These are phyloP conservation scores for Solea senegalensis DNA, from an alignment of 2,113 vertebrate genomes.

Conservation along the genomic window DNA sequence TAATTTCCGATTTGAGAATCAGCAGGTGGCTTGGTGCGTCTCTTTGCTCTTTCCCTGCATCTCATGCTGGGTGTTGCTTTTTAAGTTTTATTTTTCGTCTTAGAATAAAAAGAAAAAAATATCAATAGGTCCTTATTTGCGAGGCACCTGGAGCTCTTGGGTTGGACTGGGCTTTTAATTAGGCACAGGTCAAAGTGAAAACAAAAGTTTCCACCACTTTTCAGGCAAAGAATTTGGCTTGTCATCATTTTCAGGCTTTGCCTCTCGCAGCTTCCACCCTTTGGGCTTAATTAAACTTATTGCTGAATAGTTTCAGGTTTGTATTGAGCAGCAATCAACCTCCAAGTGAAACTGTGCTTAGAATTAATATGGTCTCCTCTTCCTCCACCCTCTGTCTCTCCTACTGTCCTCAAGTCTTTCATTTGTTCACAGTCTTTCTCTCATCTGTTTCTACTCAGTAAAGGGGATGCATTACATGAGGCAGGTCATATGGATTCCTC, in stretches of 20 bases:
- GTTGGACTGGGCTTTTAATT: slow-evolving; percentile 6
- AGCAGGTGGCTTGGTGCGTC: neutral
- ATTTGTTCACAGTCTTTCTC: neutral
- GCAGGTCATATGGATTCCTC: slow-evolving; percentile 19
- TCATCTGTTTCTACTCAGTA: slow-evolving; percentile 1
- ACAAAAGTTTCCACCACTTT: neutral
- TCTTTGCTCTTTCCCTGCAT: no score
- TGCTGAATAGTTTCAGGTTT: slow-evolving; percentile 15
- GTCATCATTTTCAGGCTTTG: neutral
- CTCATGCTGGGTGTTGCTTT: neutral
- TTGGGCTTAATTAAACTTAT: slow-evolving; percentile 20
- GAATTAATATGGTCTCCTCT: slow-evolving; percentile 4
- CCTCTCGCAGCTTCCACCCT: neutral
- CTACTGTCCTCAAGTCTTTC: neutral
- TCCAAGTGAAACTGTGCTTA: neutral
- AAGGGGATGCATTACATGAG: slow-evolving; percentile 10
- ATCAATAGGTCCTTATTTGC: neutral
- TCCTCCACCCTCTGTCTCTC: slow-evolving; percentile 1
- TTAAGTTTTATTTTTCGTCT: neutral
- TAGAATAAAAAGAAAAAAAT: neutral
- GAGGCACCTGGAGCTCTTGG: neutral
- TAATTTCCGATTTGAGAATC: no score
- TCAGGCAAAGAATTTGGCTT: neutral
- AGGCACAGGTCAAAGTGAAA: neutral
- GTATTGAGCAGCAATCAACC: neutral